Evolutionary conservation across 2,113 vertebrate genomes (phyloP).

Genomic region (Otus sunia): DNA sequence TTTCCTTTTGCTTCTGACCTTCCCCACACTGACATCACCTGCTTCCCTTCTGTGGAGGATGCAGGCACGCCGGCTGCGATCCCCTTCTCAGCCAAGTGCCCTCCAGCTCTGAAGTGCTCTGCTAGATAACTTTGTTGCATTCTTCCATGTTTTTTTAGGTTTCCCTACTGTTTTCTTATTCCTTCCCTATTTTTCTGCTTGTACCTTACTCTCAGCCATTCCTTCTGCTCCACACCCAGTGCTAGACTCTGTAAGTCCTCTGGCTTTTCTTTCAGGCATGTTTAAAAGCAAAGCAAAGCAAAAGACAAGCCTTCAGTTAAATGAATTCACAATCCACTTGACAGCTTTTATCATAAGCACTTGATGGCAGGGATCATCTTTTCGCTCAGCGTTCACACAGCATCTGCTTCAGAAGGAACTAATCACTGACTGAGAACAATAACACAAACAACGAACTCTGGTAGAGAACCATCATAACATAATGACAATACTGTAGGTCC

Average conservation of each 20-base stretch:
- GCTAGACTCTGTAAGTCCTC: not conserved
- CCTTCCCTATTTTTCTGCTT: not conserved
- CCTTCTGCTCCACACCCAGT: not conserved
- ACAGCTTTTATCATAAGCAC: not conserved
- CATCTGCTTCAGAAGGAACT: not conserved
- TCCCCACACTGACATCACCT: not conserved
- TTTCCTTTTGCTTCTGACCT: conserved; percentile 26
- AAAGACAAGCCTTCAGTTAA: not conserved
- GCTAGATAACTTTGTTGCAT: not conserved
- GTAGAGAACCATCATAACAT: not conserved
- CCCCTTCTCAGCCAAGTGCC: not conserved
- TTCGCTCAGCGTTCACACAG: not conserved
- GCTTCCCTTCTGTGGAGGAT: not conserved
- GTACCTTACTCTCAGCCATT: not conserved
- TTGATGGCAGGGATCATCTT: not conserved
- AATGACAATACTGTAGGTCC: not conserved
- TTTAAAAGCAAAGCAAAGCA: not conserved
- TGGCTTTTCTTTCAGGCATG: not conserved
- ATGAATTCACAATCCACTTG: not conserved
- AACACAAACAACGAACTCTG: not conserved
- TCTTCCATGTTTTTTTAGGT: not conserved
- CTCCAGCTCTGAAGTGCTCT: not conserved
- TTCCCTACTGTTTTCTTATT: not conserved
- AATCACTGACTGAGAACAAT: not conserved
- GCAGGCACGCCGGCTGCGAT: not conserved